Conservation (phyloP, 2,113 vertebrate genomes). For the Phaethornis superciliosus region DNA sequence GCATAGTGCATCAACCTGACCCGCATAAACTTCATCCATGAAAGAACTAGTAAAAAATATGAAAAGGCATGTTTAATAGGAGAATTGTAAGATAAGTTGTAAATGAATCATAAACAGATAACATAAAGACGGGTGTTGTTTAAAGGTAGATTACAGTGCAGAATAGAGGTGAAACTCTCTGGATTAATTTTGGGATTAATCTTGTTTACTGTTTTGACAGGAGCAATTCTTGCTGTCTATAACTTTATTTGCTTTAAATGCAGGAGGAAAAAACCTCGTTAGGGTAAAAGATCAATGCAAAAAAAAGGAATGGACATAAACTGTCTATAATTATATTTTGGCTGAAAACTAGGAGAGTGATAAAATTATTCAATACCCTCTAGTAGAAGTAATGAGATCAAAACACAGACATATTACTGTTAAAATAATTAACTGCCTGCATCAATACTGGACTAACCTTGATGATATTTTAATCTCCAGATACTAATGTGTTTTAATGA, state of each 20-base stretch:
- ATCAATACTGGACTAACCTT: neutral
- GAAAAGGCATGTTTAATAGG: neutral
- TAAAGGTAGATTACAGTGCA: neutral
- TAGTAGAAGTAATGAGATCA: neutral
- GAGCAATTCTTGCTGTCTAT: neutral
- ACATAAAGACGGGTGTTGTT: neutral
- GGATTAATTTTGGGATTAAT: neutral
- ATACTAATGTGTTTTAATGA: neutral
- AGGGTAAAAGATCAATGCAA: neutral
- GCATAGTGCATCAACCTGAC: neutral
- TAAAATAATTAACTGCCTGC: neutral
- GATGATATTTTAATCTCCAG: neutral
- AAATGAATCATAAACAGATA: neutral
- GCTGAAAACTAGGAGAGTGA: neutral
- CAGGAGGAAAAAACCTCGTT: neutral
- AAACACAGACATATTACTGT: neutral
- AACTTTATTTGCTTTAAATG: neutral
- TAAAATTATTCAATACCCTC: neutral
- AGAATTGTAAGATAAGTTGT: neutral
- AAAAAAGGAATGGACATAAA: neutral
- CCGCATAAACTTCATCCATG: neutral
- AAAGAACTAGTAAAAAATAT: neutral
- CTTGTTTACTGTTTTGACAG: constrained; percentile 16
- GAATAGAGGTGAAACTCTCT: neutral
- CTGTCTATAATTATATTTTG: neutral